phyloP scores from a whole-genome alignment of 2,888 invertebrate genomes.

The Epinotia nisella region DNA sequence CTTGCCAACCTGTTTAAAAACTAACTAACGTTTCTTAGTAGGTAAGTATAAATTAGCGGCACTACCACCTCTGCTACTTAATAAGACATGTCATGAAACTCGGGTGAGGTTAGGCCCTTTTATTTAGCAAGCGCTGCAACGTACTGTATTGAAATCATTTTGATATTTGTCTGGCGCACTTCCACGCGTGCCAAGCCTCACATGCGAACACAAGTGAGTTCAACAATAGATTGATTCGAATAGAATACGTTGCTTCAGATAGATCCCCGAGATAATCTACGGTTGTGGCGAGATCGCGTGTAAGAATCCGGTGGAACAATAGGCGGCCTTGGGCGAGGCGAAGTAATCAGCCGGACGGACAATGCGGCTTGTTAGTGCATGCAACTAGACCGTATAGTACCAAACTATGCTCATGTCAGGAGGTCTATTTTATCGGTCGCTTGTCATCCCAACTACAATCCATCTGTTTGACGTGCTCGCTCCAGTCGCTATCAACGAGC shows the following conservation, averaged over 20 bases:
- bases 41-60: background rate
- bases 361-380: slow-evolving; percentile 55
- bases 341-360: slow-evolving; percentile 70
- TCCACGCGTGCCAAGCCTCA: background rate
- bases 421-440: background rate
- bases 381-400: slow-evolving; percentile 34
- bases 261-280: slow-evolving; percentile 48
- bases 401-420: slow-evolving; percentile 1
- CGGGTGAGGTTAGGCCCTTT: background rate
- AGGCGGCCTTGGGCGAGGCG: slow-evolving; percentile 75
- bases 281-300: slow-evolving; percentile 65
- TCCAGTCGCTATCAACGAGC: no score
- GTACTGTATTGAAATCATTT: background rate
- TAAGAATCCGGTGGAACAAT: slow-evolving; percentile 79
- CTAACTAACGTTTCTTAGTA: background rate
- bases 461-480: background rate
- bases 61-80: background rate
- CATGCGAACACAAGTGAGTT: background rate
- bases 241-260: slow-evolving; percentile 1
- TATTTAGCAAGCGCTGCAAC: background rate
- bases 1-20: slow-evolving; percentile 13
- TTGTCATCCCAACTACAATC: background rate
- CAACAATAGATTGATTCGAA: background rate
- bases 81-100: background rate
- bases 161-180: background rate